A percentile compares a stretch with the other conserved stretches of the same genome.
phyloP scores from a whole-genome alignment of 2,888 invertebrate genomes.

The Agrochola litura region DNA sequence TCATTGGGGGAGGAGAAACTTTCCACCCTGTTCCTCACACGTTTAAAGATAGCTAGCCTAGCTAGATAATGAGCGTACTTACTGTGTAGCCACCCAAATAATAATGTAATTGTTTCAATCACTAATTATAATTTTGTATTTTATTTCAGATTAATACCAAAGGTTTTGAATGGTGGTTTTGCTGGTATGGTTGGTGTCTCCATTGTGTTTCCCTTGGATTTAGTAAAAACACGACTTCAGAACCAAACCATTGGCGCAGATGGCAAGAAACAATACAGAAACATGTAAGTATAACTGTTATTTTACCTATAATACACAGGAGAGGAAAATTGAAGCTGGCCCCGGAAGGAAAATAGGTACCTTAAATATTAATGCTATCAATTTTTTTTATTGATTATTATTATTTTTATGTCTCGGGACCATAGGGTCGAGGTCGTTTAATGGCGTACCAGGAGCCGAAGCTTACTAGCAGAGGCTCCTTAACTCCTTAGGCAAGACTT shows the following conservation, averaged over 20 bases:
- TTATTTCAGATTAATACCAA: constrained; percentile 95
- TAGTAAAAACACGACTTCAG: constrained; percentile 99
- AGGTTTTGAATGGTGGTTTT: constrained; percentile 99
- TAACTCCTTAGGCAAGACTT: too few species aligned
- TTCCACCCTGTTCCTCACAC: not conserved
- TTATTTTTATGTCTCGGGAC: too few species aligned
- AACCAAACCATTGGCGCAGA: constrained; percentile 98
- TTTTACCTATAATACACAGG: not conserved
- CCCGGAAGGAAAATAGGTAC: not conserved
- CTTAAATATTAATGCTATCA: not conserved
- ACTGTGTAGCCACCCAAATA: not conserved
- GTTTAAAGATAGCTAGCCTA: not conserved
- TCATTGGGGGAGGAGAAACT: not conserved
- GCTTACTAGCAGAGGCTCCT: too few species aligned
- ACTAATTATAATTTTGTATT: constrained; percentile 6
- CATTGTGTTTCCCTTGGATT: constrained; percentile 98
- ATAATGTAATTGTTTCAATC: not conserved
- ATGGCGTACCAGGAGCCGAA: too few species aligned
- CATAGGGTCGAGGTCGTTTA: too few species aligned
- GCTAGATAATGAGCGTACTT: too few species aligned
- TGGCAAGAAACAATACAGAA: constrained; percentile 97
- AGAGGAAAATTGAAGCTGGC: too few species aligned
- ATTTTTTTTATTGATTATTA: too few species aligned
- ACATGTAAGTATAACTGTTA: constrained; percentile 93
- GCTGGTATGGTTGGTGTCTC: constrained; percentile 99